Base-by-base conservation (phyloP, 2,888 invertebrate genomes). In the Torymus aiolomorphi region DNA sequence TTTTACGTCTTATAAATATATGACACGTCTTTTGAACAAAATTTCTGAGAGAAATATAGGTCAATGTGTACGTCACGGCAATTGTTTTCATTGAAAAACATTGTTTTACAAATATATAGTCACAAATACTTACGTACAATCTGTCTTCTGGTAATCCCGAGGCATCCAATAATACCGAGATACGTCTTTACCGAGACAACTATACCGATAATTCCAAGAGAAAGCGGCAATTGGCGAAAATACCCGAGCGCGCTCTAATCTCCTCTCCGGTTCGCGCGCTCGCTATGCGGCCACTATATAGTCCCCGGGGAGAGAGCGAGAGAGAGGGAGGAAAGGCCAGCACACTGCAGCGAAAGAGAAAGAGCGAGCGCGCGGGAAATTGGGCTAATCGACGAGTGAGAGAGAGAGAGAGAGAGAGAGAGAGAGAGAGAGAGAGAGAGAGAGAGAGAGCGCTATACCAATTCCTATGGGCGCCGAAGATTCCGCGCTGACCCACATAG, bases 351-450 rank as follows among this genome's bases (percentile, higher is more conserved):
- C 14, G 56, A 42, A 49, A 42, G 42, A 42, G 42, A 42, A 42
- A 42, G 42, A 42, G 8, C 42, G 42, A 42, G 42, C 5, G 14
- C 13, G 10, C n/a, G 57, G 24, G 65, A 83, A 84, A 84, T 84
- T 84, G 79, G 81, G 83, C 83, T 83, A 84, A 83, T 83, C 82
- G 81, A 78, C 75, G 57, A 74, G 63, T 57, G 18, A 18, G 63
- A 49, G 24, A 31, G 8, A 49, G 52, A 42, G 54, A 12, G 31
- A 67, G 61, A 0, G 16, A 51, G 52, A 62, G 62, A n/a, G n/a
- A n/a, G n/a, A n/a, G n/a, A n/a, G n/a, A 4, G 31, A 72, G 70
- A 31, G 31, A 11, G 56, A 42, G 20, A 31, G 31, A 1, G 31
- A 31, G 31, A 31, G 5, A 5, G 4, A 31, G 31, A 5, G 31